Evolutionary conservation across 2,888 invertebrate species (phyloP), one percentile per base, ranked within the genome.

Genomic region (Ophion costatus): DNA sequence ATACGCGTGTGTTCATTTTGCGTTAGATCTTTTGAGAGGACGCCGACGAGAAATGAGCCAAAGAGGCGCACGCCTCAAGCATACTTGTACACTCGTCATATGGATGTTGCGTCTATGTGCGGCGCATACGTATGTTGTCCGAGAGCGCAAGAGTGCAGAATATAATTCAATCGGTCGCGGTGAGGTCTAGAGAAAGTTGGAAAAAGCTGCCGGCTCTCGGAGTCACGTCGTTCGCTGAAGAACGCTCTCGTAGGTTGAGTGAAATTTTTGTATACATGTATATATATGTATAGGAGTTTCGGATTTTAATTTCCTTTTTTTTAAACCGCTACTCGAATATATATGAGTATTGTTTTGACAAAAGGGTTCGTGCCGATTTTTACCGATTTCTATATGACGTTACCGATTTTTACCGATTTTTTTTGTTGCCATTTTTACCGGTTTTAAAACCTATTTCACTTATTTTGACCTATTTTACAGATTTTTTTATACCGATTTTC

Each of bases 161-260:
- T 70, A 82, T 82, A 81, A 84, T 84, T 84, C 77, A 81, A 81
- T 84, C 78, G 78, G 66, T 57, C 71, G 29, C 51, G 76, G 56
- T 80, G 83, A 73, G 80, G 38, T 51, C 59, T 80, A 78, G 84
- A 84, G 84, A 84, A 84, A 84, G 84, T 84, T 84, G 81, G 78
- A 78, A 84, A 81, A 81, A 74, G 81, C 84, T 84, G 81, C 38
- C 63, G 57, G 78, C 70, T 78, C 63, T 29, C 42, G 74, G 78
- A 84, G 81, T 81, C 81, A 78, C 81, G 84, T 84, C 69, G 69
- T 78, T 78, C 59, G 64, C 74, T 22, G 42, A 76, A 80, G 67
- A 76, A 56, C 33, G 66, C 76, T 80, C 73, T 73, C 56, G 67
- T 84, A 73, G 67, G 63, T 80, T 71, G 80, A 73, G 77, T 84